Evolutionary conservation across 2,113 vertebrate species (phyloP).

Genomic region (Leucopternis melanops): DNA sequence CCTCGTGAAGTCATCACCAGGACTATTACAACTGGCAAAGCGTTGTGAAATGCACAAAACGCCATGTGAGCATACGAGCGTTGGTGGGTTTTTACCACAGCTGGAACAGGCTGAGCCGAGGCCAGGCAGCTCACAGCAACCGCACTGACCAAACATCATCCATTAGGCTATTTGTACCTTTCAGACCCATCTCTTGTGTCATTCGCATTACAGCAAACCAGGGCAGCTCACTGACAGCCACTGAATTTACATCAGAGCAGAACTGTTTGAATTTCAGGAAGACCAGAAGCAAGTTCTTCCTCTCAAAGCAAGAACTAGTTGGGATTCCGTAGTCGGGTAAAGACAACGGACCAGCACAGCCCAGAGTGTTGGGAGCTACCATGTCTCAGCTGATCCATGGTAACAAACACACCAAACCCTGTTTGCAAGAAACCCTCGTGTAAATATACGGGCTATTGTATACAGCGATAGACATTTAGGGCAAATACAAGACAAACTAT

Average conservation of each 20-base stretch:
- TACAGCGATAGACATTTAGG: background rate
- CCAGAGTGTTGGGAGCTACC: background rate
- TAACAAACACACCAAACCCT: background rate
- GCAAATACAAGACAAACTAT: background rate
- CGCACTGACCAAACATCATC: background rate
- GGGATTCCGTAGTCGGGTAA: accelerated
- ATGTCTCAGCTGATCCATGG: background rate
- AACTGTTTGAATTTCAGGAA: background rate
- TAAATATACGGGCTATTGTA: background rate
- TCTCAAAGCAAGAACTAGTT: background rate
- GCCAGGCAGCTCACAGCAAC: background rate
- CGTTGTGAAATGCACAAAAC: background rate
- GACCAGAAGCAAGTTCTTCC: background rate
- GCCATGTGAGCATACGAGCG: accelerated
- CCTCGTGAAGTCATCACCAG: background rate
- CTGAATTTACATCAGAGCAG: background rate
- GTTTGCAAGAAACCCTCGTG: background rate
- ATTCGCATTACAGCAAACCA: background rate
- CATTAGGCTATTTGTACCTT: background rate
- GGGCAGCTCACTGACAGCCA: background rate
- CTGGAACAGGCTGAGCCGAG: background rate
- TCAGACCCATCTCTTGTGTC: background rate
- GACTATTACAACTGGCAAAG: background rate
- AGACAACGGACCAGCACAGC: background rate
- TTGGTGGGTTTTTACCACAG: accelerated